Evolutionary conservation across 2,113 vertebrate genomes (phyloP), one percentile per base, ranked within the genome.

Genomic region (Carettochelys insculpta): DNA sequence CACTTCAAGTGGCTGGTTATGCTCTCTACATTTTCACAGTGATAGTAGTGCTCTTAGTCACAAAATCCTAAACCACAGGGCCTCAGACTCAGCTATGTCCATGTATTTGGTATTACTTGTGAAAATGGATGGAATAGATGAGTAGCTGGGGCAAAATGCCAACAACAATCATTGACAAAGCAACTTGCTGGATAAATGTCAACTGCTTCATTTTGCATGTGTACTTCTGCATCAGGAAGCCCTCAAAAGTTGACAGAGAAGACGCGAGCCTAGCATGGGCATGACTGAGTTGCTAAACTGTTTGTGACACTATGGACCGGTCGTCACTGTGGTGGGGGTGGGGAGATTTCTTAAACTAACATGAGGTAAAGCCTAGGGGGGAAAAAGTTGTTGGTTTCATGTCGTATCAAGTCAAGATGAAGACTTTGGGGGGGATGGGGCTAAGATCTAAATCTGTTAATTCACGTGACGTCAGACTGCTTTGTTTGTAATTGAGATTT

Each of bases 141-240:
- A 0, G 0, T 75, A 16, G 53, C 51, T 79, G 41, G 38, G 4
- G 87, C 9, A 75, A 51, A 19, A 68, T 14, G 81, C n/a, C 50
- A 61, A 54, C 38, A 31, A 50, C 82, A 53, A 75, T 58, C 1
- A 41, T 86, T 80, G 77, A 11, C 38, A 47, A 43, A 65, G 34
- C 7, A 45, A 75, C 41, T 73, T 73, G 41, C 13, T 43, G 13
- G 43, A 75, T 45, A 75, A 75, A 27, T 27, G 25, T 61, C 31
- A 61, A 61, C 31, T 61, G 12, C 56, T 61, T 61, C 31, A 16
- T 34, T 68, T 68, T 68, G n/a, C n/a, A 38, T 6, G n/a, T 68
- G 61, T 68, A 11, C 19, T 38, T 68, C 9, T 68, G 17, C 19
- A 11, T 68, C 61, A 20, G 9, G 38, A 68, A 68, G 38, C 61